Evolutionary conservation across 2,888 invertebrate species (phyloP).

Genomic region (Timema cristinae): DNA sequence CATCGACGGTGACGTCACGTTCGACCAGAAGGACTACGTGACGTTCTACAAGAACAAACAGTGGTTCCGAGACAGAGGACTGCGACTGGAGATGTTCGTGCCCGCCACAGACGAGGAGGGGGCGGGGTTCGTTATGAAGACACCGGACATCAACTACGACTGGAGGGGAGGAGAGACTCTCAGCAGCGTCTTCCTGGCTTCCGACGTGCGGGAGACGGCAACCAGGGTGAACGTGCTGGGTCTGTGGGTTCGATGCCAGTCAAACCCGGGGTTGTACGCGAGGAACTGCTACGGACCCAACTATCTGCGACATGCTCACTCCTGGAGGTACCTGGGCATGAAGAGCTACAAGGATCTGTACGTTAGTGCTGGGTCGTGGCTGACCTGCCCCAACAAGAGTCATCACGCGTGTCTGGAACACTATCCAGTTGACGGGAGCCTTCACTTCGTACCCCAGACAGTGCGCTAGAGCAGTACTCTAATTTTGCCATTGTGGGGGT

Average conservation of each 20-base stretch:
- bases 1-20: conserved; percentile 39
- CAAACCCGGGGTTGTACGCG: conserved; percentile 40
- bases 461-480: conserved; percentile 10
- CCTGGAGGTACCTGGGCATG: conserved; percentile 35
- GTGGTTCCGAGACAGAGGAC: conserved; percentile 23
- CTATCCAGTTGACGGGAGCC: conserved; percentile 39
- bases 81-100: conserved; percentile 26
- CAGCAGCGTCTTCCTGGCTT: conserved; percentile 33
- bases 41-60: conserved; percentile 27
- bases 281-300: conserved; percentile 40
- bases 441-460: conserved; percentile 33
- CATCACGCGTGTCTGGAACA: conserved; percentile 39
- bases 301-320: conserved; percentile 39
- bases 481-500: no score
- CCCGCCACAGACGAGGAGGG: conserved; percentile 10
- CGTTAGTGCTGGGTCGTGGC: conserved; percentile 34
- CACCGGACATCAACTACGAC: conserved; percentile 36
- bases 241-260: conserved; percentile 37
- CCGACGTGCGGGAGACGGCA: conserved; percentile 30
- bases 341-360: conserved; percentile 37
- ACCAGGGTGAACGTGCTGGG: conserved; percentile 37
- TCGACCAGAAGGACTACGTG: conserved; percentile 32
- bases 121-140: conserved; percentile 28
- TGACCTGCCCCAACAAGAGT: conserved; percentile 33
- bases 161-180: conserved; percentile 38